phyloP scores from a whole-genome alignment of 2,888 invertebrate genomes.

The Caenorhabditis angaria region DNA sequence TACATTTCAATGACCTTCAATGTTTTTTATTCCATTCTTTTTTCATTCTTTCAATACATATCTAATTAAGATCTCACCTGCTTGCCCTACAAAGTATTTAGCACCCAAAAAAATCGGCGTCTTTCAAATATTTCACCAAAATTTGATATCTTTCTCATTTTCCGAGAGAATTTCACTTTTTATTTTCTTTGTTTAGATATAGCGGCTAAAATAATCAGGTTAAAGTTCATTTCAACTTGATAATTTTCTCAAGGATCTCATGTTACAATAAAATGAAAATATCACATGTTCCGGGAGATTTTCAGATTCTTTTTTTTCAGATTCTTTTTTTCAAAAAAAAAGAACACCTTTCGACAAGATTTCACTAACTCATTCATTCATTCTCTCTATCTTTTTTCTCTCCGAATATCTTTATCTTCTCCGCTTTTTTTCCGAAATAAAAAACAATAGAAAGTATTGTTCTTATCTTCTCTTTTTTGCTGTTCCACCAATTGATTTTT shows the following conservation, averaged over 20 bases:
- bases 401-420: background rate
- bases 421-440: background rate
- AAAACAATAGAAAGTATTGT: slow-evolving; percentile 1
- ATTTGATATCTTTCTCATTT: background rate
- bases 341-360: slow-evolving; percentile 2
- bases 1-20: background rate
- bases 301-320: background rate
- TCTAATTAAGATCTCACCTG: slow-evolving; percentile 4
- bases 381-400: background rate
- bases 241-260: background rate
- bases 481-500: background rate
- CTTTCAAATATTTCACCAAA: background rate
- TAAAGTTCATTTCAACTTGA: background rate
- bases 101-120: background rate
- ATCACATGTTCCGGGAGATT: background rate
- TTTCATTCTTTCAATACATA: too few species aligned
- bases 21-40: background rate
- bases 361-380: too few species aligned
- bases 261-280: background rate
- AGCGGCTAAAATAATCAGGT: too few species aligned
- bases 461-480: background rate
- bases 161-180: background rate
- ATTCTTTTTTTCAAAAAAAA: background rate
- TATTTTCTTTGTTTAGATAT: background rate
- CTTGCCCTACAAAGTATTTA: background rate